Base-by-base conservation (phyloP, 1,140 invertebrate genomes). In the Drosophila serrata region DNA sequence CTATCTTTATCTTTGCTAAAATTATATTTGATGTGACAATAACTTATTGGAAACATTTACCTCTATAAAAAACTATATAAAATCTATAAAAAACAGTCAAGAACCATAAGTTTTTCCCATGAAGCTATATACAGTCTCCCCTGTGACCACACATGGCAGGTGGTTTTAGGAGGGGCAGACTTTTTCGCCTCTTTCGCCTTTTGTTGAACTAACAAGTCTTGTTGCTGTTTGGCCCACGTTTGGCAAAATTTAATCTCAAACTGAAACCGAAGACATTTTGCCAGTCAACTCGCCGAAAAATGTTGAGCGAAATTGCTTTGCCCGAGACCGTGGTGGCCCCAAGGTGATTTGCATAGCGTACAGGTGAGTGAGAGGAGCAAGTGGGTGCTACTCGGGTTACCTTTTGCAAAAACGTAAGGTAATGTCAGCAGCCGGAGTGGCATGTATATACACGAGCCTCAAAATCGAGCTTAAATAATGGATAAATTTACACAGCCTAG, bases 221-320 rank as follows among this genome's bases (percentile, higher is more conserved):
- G 67, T 84, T 79, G 74, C 69, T 87, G 85, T 87, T 90, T 81
- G 70, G 72, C 63, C 53, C 82, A 80, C 63, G 62, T 67, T 56
- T 72, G 63, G 64, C 72, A 84, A 81, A 88, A 88, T 90, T 90
- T 88, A 84, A 88, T 88, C 81, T 84, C 81, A 84, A 84, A 84
- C 85, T 79, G 85, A 84, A 84, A 80, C 85, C 75, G 85, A 84
- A 80, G 82, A 87, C 69, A 85, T 81, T 85, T 62, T 81, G 73
- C 67, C 73, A 75, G 62, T 53, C 69, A 73, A 62, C 69, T 40
- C 39, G 64, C 65, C 65, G 55, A 78, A 62, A 78, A 78, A 63
- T 63, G 76, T 67, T 73, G 62, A 79, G 76, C 73, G 72, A 88
- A 90, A 88, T 88, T 88, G 84, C 81, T 82, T 81, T 72, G 68